phyloP scores from a whole-genome alignment of 2,797 vertebrate species.

The Chiloscyllium punctatum region DNA sequence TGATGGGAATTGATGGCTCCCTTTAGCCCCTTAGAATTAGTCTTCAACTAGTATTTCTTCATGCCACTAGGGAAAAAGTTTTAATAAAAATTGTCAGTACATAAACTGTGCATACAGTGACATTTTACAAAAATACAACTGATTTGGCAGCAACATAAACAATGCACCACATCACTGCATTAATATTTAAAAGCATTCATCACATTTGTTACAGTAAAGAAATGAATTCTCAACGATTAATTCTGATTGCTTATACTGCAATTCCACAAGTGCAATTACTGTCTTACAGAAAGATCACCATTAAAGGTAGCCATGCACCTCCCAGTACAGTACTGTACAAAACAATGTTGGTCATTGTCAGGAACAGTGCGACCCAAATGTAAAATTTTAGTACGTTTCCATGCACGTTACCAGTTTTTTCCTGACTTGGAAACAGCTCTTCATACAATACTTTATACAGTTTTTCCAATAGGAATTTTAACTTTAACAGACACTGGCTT shows the following conservation, averaged over 20 bases:
- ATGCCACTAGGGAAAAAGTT: not conserved
- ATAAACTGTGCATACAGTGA: constrained; percentile 37
- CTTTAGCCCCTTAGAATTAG: not conserved
- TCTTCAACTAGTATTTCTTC: not conserved
- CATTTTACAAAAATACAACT: constrained; percentile 37
- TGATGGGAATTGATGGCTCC: not conserved
- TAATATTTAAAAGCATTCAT: constrained; percentile 16
- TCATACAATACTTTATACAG: not conserved
- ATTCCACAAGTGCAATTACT: constrained; percentile 36
- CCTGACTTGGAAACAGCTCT: not conserved
- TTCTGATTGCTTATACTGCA: constrained; percentile 27
- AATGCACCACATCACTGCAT: constrained; percentile 26
- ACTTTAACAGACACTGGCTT: not conserved
- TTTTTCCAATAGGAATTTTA: constrained; percentile 4
- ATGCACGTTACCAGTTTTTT: not conserved
- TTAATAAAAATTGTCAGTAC: constrained; percentile 37
- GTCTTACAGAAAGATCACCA: not conserved
- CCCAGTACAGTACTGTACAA: not conserved
- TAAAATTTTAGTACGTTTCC: not conserved
- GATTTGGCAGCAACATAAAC: constrained; percentile 32
- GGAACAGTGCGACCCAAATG: not conserved
- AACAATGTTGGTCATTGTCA: constrained; percentile 8
- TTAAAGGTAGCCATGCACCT: not conserved
- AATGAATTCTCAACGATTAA: constrained; percentile 16
- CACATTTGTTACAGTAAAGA: constrained; percentile 24